Conservation (phyloP, 2,888 invertebrate genomes). For the Cryptosula pallasiana region DNA sequence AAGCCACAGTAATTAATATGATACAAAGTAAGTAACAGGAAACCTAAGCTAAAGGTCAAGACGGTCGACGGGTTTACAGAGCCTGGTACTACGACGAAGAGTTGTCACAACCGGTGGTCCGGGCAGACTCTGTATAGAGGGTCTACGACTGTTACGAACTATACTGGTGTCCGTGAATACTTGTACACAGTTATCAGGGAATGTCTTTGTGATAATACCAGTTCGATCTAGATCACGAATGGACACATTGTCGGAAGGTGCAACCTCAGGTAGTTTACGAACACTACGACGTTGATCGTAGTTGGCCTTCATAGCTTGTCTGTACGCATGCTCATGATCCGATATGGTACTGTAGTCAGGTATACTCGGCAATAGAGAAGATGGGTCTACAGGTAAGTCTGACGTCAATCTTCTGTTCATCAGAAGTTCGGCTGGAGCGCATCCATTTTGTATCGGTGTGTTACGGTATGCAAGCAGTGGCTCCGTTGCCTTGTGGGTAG, state of each 20-base stretch:
- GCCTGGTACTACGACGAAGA: neutral
- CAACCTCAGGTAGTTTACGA: neutral
- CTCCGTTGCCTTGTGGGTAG: neutral
- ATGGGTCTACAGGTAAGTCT: constrained; percentile 29
- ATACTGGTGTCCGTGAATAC: neutral
- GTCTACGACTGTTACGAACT: neutral
- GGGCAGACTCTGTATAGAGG: neutral
- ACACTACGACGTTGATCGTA: neutral
- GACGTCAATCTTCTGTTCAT: constrained; percentile 34
- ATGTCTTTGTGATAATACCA: neutral
- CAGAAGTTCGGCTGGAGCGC: constrained; percentile 36
- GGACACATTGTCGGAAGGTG: neutral
- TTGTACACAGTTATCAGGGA: neutral
- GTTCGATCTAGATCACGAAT: neutral
- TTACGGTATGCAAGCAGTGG: constrained; percentile 32
- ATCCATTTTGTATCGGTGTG: constrained; percentile 35
- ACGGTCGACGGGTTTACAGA: neutral
- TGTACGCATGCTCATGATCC: neutral
- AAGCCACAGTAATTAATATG: no score
- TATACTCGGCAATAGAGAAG: constrained; percentile 24
- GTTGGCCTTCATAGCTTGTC: neutral
- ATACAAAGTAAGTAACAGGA: no score
- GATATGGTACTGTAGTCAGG: neutral
- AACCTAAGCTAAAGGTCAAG: neutral
- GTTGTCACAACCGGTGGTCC: neutral